Conservation (phyloP, 2,113 vertebrate species). For the Oreochromis aureus region DNA sequence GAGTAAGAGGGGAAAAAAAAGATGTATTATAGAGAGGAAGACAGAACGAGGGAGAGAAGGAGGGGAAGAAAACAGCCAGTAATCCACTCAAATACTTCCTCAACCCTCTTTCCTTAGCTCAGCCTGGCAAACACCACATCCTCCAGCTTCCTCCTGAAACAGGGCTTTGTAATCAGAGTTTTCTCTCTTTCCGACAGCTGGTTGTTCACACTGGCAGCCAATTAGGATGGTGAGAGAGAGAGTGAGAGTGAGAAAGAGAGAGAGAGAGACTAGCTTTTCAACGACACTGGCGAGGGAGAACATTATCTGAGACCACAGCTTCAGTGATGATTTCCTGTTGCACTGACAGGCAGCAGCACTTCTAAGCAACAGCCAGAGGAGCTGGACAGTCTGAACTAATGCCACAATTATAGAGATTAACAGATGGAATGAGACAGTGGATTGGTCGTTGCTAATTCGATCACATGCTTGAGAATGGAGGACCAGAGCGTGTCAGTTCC, state of each 20-base stretch:
- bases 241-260: neutral
- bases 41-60: neutral
- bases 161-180: constrained; percentile 53
- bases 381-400: constrained; percentile 18
- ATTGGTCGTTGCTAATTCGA: constrained; percentile 10
- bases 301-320: constrained; percentile 33
- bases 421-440: constrained; percentile 4
- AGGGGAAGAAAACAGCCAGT: constrained; percentile 22
- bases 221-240: constrained; percentile 44
- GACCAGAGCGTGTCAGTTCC: neutral
- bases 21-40: constrained; percentile 2
- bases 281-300: constrained; percentile 5
- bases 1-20: constrained; percentile 12
- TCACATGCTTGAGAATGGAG: neutral
- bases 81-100: constrained; percentile 68
- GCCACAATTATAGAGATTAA: constrained; percentile 13
- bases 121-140: constrained; percentile 52
- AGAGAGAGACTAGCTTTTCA: constrained; percentile 7
- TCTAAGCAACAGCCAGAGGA: constrained; percentile 22
- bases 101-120: constrained; percentile 31
- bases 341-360: constrained; percentile 26
- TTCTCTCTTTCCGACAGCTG: constrained; percentile 55
- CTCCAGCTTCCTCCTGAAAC: constrained; percentile 26
- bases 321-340: constrained; percentile 48
- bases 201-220: constrained; percentile 49